Base-by-base conservation (phyloP, 2,797 vertebrate genomes). In the Thalassophryne amazonica region DNA sequence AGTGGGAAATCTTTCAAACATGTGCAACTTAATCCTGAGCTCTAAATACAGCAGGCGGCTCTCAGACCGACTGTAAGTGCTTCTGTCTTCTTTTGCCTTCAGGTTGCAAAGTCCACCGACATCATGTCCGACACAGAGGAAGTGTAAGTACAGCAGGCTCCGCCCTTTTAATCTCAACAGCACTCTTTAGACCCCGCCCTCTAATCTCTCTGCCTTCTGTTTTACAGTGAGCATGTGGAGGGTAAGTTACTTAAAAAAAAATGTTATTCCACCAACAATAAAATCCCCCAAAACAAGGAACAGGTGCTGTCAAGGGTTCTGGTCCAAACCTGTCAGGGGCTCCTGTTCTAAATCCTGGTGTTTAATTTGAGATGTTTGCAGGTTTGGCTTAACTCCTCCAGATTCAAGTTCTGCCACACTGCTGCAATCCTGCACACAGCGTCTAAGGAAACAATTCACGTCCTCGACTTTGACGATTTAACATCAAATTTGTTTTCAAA, bases 121-220 rank as follows among this genome's bases (percentile, higher is more conserved):
- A 88, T 67, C 91, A 98, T 97, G 95, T 97, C 96, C 76, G 96
- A 98, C 87, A 91, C 90, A 11, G 94, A 98, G 67, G 95, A 98
- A 74, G 90, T 91, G 95, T 97, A 90, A 96, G 94, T 95, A n/a
- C n/a, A n/a, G n/a, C n/a, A n/a, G n/a, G n/a, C n/a, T n/a, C n/a
- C n/a, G n/a, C n/a, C n/a, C n/a, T n/a, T n/a, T n/a, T n/a, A n/a
- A n/a, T n/a, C n/a, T n/a, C n/a, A n/a, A n/a, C n/a, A n/a, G n/a
- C n/a, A n/a, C n/a, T n/a, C n/a, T n/a, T n/a, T n/a, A n/a, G n/a
- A n/a, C n/a, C n/a, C 25, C 52, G 33, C 47, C 20, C 6, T 13
- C 2, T 10, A 20, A 24, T 46, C 21, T 55, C 11, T 70, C 39
- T 78, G 17, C 40, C 4, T 57, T 69, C n/a, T 73, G 9, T 73